These are phyloP conservation scores for Hermodice carunculata DNA, from an alignment of 2,888 invertebrate genomes.

Conservation along the genomic window DNA sequence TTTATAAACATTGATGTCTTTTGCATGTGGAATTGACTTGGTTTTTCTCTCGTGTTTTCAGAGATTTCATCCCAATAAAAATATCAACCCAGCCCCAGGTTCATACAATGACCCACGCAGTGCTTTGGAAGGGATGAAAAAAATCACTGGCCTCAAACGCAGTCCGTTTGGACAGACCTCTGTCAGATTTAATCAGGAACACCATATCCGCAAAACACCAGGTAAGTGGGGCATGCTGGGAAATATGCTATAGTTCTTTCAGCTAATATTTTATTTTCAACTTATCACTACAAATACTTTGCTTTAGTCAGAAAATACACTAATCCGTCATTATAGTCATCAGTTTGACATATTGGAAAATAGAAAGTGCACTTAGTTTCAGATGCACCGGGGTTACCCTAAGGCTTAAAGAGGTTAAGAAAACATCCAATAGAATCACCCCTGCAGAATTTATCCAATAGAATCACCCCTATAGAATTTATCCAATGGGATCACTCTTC, in stretches of 20 bases:
- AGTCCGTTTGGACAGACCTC: constrained; percentile 69
- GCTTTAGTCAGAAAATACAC: background rate
- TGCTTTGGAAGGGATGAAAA: constrained; percentile 60
- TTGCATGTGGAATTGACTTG: no score
- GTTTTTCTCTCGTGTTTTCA: no score
- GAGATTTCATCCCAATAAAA: constrained; percentile 58
- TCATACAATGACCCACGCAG: constrained; percentile 67
- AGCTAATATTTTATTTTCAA: background rate
- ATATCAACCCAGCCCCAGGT: constrained; percentile 63
- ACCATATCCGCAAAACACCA: constrained; percentile 53
- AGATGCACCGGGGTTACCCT: no score
- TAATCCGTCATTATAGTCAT: background rate
- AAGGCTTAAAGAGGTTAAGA: no score
- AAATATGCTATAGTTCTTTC: background rate
- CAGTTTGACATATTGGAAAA: background rate
- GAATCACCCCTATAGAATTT: no score
- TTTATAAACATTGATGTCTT: no score
- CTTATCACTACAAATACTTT: background rate
- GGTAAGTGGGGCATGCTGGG: no score
- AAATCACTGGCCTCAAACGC: constrained; percentile 64
- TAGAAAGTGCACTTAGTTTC: no score
- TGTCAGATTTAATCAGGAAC: constrained; percentile 56
- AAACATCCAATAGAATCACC: no score
- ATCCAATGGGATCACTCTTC: no score
- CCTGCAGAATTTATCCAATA: no score